phyloP scores from a whole-genome alignment of 2,797 vertebrate genomes.

The Odontamblyopus lacepedii region DNA sequence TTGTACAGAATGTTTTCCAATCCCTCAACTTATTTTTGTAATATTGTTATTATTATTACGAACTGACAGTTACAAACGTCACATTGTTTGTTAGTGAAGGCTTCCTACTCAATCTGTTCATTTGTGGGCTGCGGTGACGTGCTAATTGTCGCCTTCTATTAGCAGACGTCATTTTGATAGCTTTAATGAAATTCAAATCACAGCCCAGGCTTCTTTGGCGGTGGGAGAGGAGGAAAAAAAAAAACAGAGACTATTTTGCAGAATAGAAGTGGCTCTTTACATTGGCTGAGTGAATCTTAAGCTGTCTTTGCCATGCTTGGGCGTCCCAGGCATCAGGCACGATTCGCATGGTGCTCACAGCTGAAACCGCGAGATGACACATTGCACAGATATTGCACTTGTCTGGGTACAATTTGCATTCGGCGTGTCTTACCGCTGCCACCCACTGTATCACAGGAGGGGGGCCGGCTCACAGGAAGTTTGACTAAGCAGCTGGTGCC shows the following conservation, averaged over 20 bases:
- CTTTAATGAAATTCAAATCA: slow-evolving; percentile 32
- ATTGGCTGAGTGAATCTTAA: slow-evolving; percentile 19
- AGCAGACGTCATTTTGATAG: slow-evolving; percentile 17
- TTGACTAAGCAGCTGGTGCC: slow-evolving; percentile 82
- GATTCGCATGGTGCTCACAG: slow-evolving; percentile 17
- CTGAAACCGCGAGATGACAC: slow-evolving; percentile 38
- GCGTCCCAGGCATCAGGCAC: slow-evolving; percentile 12
- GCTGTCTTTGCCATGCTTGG: slow-evolving; percentile 19
- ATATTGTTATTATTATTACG: slow-evolving; percentile 1
- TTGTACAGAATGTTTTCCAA: slow-evolving; percentile 4
- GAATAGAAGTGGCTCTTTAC: slow-evolving; percentile 6
- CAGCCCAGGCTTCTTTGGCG: slow-evolving; percentile 6
- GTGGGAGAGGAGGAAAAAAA: not conserved
- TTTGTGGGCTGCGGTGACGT: slow-evolving; percentile 31
- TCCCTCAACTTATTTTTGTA: not conserved
- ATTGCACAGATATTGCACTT: slow-evolving; percentile 49
- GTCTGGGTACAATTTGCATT: slow-evolving; percentile 58
- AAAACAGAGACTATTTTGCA: slow-evolving; percentile 22
- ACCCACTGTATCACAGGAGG: slow-evolving; percentile 47
- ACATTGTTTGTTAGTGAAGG: slow-evolving; percentile 13
- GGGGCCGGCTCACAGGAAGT: slow-evolving; percentile 35
- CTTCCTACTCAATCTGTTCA: slow-evolving; percentile 12
- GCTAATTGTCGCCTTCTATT: slow-evolving; percentile 34
- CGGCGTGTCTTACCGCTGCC: slow-evolving; percentile 54
- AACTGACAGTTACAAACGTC: slow-evolving; percentile 13